phyloP scores from a whole-genome alignment of 2,888 invertebrate genomes.

The Spilosoma lubricipeda region DNA sequence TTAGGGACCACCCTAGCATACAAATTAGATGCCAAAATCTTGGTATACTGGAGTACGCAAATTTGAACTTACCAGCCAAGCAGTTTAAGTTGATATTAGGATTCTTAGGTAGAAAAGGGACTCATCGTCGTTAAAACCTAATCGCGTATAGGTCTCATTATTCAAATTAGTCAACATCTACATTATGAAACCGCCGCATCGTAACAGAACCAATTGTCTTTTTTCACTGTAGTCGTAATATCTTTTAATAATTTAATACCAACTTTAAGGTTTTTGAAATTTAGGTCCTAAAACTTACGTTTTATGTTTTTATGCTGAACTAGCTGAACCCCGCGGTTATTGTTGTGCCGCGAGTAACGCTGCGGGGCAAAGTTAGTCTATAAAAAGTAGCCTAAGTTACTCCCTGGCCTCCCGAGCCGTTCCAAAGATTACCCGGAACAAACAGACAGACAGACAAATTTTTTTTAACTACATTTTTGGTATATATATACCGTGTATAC shows the following conservation, averaged over 20 bases:
- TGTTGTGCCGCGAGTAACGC: too few relatives aligned
- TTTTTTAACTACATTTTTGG: too few relatives aligned
- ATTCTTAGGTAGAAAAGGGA: conserved; percentile 45
- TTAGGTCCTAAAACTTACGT: background rate
- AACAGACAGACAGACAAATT: too few relatives aligned
- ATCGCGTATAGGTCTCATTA: conserved; percentile 81
- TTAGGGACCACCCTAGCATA: conserved; percentile 69
- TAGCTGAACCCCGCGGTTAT: too few relatives aligned
- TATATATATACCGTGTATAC: too few relatives aligned
- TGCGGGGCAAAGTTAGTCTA: too few relatives aligned
- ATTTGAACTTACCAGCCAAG: conserved; percentile 32
- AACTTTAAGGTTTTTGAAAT: background rate
- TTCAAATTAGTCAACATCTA: conserved; percentile 71
- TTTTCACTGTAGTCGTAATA: conserved; percentile 44
- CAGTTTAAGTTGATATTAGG: conserved; percentile 47
- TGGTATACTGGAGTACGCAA: conserved; percentile 24
- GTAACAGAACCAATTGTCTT: conserved; percentile 42
- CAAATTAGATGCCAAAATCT: conserved; percentile 71
- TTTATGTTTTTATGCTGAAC: background rate
- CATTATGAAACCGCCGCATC: conserved; percentile 66
- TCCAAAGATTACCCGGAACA: too few relatives aligned
- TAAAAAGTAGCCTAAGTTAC: too few relatives aligned
- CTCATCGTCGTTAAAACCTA: conserved; percentile 83
- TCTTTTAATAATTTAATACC: conserved; percentile 21
- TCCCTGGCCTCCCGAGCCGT: too few relatives aligned